A percentile compares a stretch with the other conserved stretches of the same genome.
These are phyloP conservation scores for Cyclura pinguis DNA, from an alignment of 2,797 vertebrate species.

Conservation along the genomic window DNA sequence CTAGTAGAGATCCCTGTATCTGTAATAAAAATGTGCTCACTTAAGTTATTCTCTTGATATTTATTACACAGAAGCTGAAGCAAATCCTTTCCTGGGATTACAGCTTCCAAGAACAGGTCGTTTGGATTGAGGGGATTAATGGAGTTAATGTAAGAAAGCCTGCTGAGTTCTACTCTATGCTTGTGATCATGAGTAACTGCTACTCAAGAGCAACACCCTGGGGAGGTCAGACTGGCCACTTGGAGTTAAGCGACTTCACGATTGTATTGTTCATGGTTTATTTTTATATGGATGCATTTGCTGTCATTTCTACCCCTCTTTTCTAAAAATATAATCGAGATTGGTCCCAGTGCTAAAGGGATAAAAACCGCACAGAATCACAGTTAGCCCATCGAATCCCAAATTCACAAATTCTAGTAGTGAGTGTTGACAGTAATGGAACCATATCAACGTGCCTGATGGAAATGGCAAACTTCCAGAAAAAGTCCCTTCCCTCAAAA, in stretches of 20 bases:
- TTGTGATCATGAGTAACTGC: slow-evolving; percentile 28
- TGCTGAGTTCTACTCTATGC: not conserved
- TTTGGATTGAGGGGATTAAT: slow-evolving; percentile 48
- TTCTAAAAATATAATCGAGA: not conserved
- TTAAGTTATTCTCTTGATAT: slow-evolving; percentile 24
- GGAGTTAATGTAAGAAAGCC: slow-evolving; percentile 38
- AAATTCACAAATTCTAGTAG: not conserved
- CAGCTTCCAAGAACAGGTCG: slow-evolving; percentile 2
- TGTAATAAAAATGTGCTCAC: slow-evolving; percentile 30
- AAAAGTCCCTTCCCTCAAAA: no score
- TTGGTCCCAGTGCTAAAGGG: not conserved
- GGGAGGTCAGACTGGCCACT: no score
- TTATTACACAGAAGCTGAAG: slow-evolving; percentile 21
- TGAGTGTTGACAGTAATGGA: not conserved
- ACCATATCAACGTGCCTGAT: not conserved
- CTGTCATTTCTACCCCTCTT: not conserved
- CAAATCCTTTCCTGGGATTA: slow-evolving; percentile 2
- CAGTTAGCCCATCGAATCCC: not conserved
- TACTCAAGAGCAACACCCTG: not conserved
- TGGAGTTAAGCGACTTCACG: not conserved
- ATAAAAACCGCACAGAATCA: not conserved
- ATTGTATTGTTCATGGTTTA: not conserved
- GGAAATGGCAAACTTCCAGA: no score
- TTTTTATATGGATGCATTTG: not conserved
- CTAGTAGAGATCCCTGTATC: not conserved